A percentile compares a stretch with the other conserved stretches of the same genome.
phyloP scores from a whole-genome alignment of 2,888 invertebrate species.

The Hoplodrina blanda region DNA sequence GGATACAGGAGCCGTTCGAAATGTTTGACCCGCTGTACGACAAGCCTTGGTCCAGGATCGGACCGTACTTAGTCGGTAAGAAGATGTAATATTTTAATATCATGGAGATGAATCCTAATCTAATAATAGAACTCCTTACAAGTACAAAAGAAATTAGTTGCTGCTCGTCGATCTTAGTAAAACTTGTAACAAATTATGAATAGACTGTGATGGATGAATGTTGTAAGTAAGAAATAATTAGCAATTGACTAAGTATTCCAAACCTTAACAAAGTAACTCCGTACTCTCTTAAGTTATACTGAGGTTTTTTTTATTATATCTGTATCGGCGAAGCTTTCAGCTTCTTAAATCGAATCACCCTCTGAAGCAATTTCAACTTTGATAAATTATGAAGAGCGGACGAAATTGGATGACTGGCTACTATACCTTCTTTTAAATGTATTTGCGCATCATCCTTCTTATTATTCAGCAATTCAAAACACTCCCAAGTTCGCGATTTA shows the following conservation, averaged over 20 bases:
- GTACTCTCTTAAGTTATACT: slow-evolving; percentile 26
- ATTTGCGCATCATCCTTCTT: slow-evolving; percentile 23
- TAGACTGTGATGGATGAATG: slow-evolving; percentile 60
- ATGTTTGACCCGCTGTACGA: slow-evolving; percentile 96
- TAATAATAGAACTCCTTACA: slow-evolving; percentile 16
- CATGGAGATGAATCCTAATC: slow-evolving; percentile 14
- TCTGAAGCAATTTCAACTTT: slow-evolving; percentile 53
- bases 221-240: slow-evolving; percentile 55
- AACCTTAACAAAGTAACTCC: slow-evolving; percentile 37
- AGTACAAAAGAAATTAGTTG: slow-evolving; percentile 33
- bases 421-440: slow-evolving; percentile 34
- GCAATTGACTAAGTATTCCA: slow-evolving; percentile 51
- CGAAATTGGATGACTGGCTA: slow-evolving; percentile 52
- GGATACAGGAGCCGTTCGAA: slow-evolving; percentile 95
- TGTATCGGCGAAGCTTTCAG: slow-evolving; percentile 56
- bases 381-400: slow-evolving; percentile 63
- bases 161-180: slow-evolving; percentile 58
- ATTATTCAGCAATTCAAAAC: slow-evolving; percentile 22
- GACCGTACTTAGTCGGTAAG: slow-evolving; percentile 94
- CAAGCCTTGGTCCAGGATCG: slow-evolving; percentile 96
- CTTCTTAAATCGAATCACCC: slow-evolving; percentile 54
- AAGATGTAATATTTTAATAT: slow-evolving; percentile 28
- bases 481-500: neutral
- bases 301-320: slow-evolving; percentile 46
- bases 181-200: slow-evolving; percentile 59